Conservation (phyloP, 2,113 vertebrate species). For the Psephotus haematonotus region DNA sequence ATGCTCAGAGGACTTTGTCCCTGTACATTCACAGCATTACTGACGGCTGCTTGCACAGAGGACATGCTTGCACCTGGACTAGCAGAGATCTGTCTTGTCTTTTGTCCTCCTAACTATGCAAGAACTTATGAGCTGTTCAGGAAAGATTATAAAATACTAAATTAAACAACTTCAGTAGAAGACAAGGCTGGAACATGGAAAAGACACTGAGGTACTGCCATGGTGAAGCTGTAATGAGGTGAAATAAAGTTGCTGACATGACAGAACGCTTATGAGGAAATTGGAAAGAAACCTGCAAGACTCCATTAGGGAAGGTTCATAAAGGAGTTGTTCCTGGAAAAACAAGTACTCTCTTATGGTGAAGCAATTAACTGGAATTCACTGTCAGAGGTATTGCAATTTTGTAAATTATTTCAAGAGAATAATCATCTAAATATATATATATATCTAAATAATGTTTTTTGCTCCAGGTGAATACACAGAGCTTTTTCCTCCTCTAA, state of each 20-base stretch:
- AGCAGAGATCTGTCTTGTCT: neutral
- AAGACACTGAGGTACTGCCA: neutral
- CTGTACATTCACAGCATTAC: neutral
- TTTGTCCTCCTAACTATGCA: neutral
- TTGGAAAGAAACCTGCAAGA: neutral
- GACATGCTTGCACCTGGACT: neutral
- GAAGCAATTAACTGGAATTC: slow-evolving; percentile 26
- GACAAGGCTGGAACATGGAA: neutral
- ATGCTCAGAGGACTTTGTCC: neutral
- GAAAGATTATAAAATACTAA: neutral
- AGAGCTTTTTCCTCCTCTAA: neutral
- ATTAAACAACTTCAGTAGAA: neutral
- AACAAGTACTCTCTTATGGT: neutral
- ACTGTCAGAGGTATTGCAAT: neutral
- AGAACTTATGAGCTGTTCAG: neutral
- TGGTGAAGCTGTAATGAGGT: neutral
- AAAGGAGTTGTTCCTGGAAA: neutral
- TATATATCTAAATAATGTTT: too few species aligned
- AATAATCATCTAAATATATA: slow-evolving; percentile 28
- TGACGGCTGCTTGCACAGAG: neutral
- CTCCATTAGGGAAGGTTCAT: neutral
- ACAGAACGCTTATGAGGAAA: neutral
- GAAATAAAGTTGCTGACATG: neutral
- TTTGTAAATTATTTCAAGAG: slow-evolving; percentile 47
- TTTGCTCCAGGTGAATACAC: slow-evolving; percentile 24